Evolutionary conservation across 2,888 invertebrate genomes (phyloP), one percentile per base, ranked within the genome.

Genomic region (Agonopterix alstromeriana): DNA sequence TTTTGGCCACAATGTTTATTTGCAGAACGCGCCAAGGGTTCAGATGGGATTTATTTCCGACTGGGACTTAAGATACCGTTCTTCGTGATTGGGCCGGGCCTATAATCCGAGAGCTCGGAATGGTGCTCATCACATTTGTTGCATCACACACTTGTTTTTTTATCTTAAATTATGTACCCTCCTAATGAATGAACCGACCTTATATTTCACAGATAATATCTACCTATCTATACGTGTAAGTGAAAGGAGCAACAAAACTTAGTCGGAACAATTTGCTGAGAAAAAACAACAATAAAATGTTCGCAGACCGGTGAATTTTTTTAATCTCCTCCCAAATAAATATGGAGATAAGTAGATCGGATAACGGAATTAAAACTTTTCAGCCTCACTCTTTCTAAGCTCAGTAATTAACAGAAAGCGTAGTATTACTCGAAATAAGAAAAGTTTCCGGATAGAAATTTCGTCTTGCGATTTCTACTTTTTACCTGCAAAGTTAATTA

Each of bases 401-500:
- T 58, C 58, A 63, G 74, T 78, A 77, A 81, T 81, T 81, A 81
- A 81, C 77, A 72, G 63, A 67, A 70, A 74, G 66, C 73, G 67
- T 69, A 72, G 75, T 73, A 77, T 73, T 71, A 73, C 70, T 67
- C 60, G 67, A 70, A 77, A 79, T 70, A 75, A 58, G 60, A 63
- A 67, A 79, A 77, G 70, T 80, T 82, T 70, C 57, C 58, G 67
- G 67, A 71, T 66, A 60, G 60, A 70, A 76, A 73, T 75, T 77
- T 65, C 60, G 65, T 63, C 67, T 73, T 65, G 60, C 61, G 64
- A 75, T 78, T 72, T 61, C 49, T 62, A 60, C 58, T 73, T 81
- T 82, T 80, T 78, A 75, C 76, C 77, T 77, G 67, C 57, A 62
- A 78, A 82, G 77, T 79, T 75, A 79, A 82, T 82, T 83, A 77